Conservation (phyloP, 2,797 vertebrate species). For the Melopsittacus undulatus region DNA sequence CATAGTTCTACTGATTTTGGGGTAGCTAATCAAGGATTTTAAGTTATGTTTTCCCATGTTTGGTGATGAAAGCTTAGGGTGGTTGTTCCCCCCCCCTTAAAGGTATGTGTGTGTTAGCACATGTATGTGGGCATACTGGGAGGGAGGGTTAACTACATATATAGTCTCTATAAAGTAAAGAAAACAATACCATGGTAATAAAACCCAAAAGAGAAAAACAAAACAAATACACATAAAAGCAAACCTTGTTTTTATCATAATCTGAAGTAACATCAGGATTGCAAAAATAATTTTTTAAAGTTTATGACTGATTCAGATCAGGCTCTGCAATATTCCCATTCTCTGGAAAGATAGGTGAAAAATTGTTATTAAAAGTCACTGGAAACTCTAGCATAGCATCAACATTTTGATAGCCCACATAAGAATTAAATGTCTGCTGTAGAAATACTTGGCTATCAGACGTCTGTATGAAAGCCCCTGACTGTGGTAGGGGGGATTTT, state of each 20-base stretch:
- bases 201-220: slow-evolving; percentile 18
- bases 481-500: slow-evolving; percentile 74
- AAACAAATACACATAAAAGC: slow-evolving; percentile 40
- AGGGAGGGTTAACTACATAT: background rate
- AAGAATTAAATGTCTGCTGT: slow-evolving; percentile 83
- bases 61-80: slow-evolving; percentile 1
- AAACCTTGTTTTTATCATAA: slow-evolving; percentile 53
- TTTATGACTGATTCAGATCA: slow-evolving; percentile 83
- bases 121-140: background rate
- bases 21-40: slow-evolving; percentile 20
- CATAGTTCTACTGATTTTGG: slow-evolving; percentile 20
- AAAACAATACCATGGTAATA: background rate
- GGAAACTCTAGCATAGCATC: slow-evolving; percentile 74
- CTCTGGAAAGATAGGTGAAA: slow-evolving; percentile 77
- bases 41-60: slow-evolving; percentile 41
- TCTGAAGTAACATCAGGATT: slow-evolving; percentile 38
- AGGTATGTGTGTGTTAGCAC: background rate
- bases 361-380: slow-evolving; percentile 80
- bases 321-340: slow-evolving; percentile 83
- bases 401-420: slow-evolving; percentile 79
- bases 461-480: slow-evolving; percentile 82
- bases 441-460: slow-evolving; percentile 79
- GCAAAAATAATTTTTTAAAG: slow-evolving; percentile 60
- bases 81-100: background rate
- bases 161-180: slow-evolving; percentile 29